These are phyloP conservation scores for Gasterosteus nipponicus DNA, from an alignment of 2,113 vertebrate genomes.

Conservation along the genomic window DNA sequence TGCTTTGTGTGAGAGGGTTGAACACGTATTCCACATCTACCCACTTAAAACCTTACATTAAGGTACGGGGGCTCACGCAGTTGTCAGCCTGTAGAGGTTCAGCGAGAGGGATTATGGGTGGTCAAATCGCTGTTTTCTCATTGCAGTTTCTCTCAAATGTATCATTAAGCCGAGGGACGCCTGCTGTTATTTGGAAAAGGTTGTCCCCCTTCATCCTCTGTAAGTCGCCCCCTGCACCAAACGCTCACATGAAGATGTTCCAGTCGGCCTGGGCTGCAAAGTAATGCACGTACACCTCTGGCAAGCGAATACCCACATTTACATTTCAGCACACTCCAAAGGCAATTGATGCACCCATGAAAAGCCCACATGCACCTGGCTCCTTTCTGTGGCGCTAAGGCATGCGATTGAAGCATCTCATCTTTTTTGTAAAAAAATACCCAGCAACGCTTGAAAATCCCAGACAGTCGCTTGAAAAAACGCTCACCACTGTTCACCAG, in stretches of 20 bases:
- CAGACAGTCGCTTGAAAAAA: not conserved
- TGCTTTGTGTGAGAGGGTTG: conserved; percentile 20
- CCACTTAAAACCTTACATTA: conserved; percentile 8
- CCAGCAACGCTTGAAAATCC: not conserved
- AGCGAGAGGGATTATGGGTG: conserved; percentile 36
- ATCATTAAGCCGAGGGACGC: conserved; percentile 27
- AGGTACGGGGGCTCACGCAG: not conserved
- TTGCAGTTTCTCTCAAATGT: conserved; percentile 27
- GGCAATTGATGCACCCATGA: not conserved
- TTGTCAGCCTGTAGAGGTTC: conserved; percentile 2
- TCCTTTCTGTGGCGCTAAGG: not conserved
- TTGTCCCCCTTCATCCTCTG: conserved; percentile 1
- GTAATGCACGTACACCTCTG: not conserved
- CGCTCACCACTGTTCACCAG: not conserved
- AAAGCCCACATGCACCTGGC: not conserved
- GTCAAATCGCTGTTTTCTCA: conserved; percentile 47
- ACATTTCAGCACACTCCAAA: conserved; percentile 14
- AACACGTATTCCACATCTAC: conserved; percentile 18
- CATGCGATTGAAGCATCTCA: not conserved
- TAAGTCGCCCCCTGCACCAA: conserved; percentile 3
- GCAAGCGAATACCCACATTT: not conserved
- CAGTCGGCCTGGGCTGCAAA: not conserved
- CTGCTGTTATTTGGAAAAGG: conserved; percentile 11
- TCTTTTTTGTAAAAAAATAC: not conserved
- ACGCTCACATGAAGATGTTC: not conserved